These are phyloP conservation scores for Scaptomyza hsui DNA, from an alignment of 1,140 invertebrate species.

Conservation along the genomic window DNA sequence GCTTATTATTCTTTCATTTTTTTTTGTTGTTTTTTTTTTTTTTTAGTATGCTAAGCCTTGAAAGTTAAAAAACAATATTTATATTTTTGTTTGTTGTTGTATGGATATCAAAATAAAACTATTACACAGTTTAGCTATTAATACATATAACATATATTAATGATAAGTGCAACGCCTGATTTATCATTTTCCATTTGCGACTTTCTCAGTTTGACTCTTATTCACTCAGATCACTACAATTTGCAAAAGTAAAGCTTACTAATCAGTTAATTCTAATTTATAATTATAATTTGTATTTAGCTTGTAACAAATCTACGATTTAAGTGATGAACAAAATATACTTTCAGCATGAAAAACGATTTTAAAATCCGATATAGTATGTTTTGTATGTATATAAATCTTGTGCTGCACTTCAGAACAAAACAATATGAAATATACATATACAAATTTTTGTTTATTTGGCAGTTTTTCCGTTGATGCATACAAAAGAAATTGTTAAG, in stretches of 20 bases:
- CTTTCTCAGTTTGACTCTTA: slow-evolving; percentile 34
- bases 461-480: slow-evolving; percentile 66
- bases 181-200: slow-evolving; percentile 20
- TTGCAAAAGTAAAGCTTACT: slow-evolving; percentile 79
- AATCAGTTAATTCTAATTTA: slow-evolving; percentile 62
- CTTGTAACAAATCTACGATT: slow-evolving; percentile 8
- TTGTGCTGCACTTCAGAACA: slow-evolving; percentile 48
- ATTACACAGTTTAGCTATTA: slow-evolving; percentile 19
- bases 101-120: slow-evolving; percentile 27
- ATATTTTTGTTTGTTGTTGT: slow-evolving; percentile 8
- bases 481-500: slow-evolving; percentile 13
- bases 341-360: background rate
- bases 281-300: slow-evolving; percentile 37
- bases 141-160: background rate
- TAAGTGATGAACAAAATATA: slow-evolving; percentile 13
- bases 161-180: slow-evolving; percentile 3
- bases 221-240: slow-evolving; percentile 62
- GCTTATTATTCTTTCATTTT: background rate
- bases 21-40: background rate
- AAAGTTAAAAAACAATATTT: slow-evolving; percentile 23
- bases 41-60: slow-evolving; percentile 23
- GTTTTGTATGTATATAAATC: slow-evolving; percentile 1
- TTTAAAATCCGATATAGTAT: background rate
- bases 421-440: slow-evolving; percentile 34
- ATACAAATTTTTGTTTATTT: slow-evolving; percentile 47